Evolutionary conservation across 2,888 invertebrate genomes (phyloP).

Genomic region (Iselma pallidipennis): DNA sequence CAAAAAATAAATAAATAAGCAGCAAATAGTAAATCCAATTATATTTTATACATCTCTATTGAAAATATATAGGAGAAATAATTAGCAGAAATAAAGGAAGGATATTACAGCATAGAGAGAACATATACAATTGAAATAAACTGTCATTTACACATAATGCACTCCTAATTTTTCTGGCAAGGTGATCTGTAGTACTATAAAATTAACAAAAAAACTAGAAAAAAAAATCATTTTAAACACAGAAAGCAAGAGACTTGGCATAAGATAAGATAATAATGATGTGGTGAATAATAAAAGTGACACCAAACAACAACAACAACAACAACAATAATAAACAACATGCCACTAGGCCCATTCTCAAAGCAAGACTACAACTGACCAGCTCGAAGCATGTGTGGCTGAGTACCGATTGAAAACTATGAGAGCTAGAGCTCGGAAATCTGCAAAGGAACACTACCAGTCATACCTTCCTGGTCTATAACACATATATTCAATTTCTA

Average conservation of each 20-base stretch:
- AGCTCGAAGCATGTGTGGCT: slow-evolving; percentile 57
- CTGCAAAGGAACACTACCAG: slow-evolving; percentile 66
- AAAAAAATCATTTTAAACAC: slow-evolving; percentile 16
- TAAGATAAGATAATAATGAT: slow-evolving; percentile 15
- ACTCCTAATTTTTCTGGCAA: too few species aligned
- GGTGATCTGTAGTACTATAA: too few species aligned
- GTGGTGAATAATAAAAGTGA: slow-evolving; percentile 18
- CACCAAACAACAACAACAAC: too few species aligned
- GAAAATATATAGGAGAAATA: too few species aligned
- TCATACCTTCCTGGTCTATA: slow-evolving; percentile 40
- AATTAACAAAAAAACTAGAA: slow-evolving; percentile 12
- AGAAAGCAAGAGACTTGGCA: slow-evolving; percentile 16
- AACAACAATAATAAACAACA: slow-evolving; percentile 28
- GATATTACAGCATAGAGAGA: too few species aligned
- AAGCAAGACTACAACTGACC: slow-evolving; percentile 54
- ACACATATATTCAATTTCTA: slow-evolving; percentile 10
- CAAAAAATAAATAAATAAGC: slow-evolving; percentile 7
- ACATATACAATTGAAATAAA: too few species aligned
- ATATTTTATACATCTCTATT: too few species aligned
- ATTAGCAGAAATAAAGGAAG: too few species aligned
- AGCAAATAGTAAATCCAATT: slow-evolving; percentile 2
- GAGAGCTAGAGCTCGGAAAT: slow-evolving; percentile 77
- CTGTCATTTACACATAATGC: too few species aligned
- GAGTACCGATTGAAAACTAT: slow-evolving; percentile 71
- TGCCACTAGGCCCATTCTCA: slow-evolving; percentile 43